A percentile compares a stretch with the other conserved stretches of the same genome.
These are phyloP conservation scores for Globicephala melas DNA, from an alignment of 2,113 vertebrate genomes.

Conservation along the genomic window DNA sequence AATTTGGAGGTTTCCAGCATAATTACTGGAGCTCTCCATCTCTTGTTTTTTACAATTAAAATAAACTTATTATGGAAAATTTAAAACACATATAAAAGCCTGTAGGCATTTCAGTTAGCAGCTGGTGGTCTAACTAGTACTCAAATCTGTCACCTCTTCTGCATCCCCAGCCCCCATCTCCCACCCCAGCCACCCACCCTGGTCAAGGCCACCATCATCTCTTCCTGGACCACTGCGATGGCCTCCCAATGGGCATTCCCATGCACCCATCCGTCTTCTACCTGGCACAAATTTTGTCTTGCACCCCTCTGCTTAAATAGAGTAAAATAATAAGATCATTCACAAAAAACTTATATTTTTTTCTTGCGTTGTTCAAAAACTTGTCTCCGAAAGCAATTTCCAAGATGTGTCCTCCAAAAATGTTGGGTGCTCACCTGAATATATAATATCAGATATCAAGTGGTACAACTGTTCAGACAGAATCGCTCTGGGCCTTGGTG, in stretches of 20 bases:
- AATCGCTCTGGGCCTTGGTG: background rate
- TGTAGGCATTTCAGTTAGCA: background rate
- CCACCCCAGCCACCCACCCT: background rate
- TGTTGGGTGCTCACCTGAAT: background rate
- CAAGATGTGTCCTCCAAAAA: background rate
- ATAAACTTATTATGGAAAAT: background rate
- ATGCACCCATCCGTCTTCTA: background rate
- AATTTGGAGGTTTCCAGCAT: background rate
- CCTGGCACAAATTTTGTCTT: background rate
- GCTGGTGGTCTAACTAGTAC: background rate
- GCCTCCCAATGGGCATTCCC: background rate
- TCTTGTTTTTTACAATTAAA: background rate
- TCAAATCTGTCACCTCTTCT: background rate
- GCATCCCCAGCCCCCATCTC: background rate
- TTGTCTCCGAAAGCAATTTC: background rate
- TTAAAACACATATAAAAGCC: background rate
- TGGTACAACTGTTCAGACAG: fast-evolving
- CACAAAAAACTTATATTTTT: background rate
- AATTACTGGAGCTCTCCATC: background rate
- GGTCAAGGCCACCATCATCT: background rate
- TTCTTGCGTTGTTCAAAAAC: background rate
- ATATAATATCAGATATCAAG: background rate
- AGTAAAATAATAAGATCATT: background rate
- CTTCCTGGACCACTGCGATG: background rate
- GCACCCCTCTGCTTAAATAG: background rate